Percentiles rank a stretch among this genome's conserved stretches.
These are phyloP conservation scores for Calyptommatus sinebrachiatus DNA, from an alignment of 2,113 vertebrate genomes.

Conservation along the genomic window DNA sequence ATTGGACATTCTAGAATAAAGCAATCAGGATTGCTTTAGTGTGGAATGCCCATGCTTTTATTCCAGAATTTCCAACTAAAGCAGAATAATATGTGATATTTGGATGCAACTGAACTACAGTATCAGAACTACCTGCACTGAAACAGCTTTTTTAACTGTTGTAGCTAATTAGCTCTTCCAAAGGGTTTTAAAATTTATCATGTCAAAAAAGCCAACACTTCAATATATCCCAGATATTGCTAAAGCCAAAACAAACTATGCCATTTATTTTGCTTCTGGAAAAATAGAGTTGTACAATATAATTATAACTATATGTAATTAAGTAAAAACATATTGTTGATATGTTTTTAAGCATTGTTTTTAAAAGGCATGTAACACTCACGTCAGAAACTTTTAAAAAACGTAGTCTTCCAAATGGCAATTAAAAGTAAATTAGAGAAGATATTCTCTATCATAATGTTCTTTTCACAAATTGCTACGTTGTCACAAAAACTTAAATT, in stretches of 20 bases:
- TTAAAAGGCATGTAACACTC: slow-evolving; percentile 11
- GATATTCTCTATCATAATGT: background rate
- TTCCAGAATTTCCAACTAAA: too few species aligned
- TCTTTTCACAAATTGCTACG: slow-evolving; percentile 28
- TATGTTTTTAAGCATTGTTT: background rate
- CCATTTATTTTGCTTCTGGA: too few species aligned
- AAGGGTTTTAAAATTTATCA: background rate
- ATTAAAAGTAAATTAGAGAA: background rate
- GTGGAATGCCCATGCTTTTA: too few species aligned
- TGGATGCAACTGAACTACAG: background rate
- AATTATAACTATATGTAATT: too few species aligned
- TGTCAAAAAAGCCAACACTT: background rate
- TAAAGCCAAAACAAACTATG: too few species aligned
- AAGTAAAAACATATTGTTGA: too few species aligned
- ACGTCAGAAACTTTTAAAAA: background rate
- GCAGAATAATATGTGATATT: too few species aligned
- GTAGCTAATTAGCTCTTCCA: background rate
- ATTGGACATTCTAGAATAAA: too few species aligned
- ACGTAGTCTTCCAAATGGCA: slow-evolving; percentile 9
- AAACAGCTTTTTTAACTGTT: background rate
- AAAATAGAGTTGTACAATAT: too few species aligned
- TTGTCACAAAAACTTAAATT: slow-evolving; percentile 35
- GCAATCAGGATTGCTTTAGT: too few species aligned
- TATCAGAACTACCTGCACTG: background rate
- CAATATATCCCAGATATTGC: too few species aligned